phyloP scores from a whole-genome alignment of 2,113 vertebrate genomes.

The Melanotaenia duboulayi region DNA sequence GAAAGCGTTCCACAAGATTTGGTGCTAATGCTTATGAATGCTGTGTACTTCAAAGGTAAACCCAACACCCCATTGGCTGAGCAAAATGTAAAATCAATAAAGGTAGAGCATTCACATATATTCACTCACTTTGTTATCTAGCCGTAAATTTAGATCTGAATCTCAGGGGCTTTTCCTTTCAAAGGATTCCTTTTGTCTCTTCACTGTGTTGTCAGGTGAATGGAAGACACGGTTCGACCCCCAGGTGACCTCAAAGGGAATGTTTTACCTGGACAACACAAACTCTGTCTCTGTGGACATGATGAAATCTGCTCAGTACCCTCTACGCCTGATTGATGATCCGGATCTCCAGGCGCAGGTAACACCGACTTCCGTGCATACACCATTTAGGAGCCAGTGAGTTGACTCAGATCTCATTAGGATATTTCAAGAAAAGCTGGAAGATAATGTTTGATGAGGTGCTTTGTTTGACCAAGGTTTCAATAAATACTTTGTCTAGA shows the following conservation, averaged over 20 bases:
- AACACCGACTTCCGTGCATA: not conserved
- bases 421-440: no score
- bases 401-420: no score
- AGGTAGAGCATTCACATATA: no score
- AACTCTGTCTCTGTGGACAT: constrained; percentile 87
- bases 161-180: no score
- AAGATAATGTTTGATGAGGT: no score
- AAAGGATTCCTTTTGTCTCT: not conserved
- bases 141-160: no score
- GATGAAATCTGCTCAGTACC: constrained; percentile 87
- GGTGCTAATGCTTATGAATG: constrained; percentile 89
- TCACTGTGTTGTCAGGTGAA: constrained; percentile 78
- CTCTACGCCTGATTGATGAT: constrained; percentile 85
- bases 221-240: constrained; percentile 90
- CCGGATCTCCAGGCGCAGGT: constrained; percentile 87
- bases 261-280: constrained; percentile 85
- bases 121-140: no score
- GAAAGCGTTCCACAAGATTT: constrained; percentile 82
- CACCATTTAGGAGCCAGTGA: not conserved
- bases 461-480: no score
- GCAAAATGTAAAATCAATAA: not conserved
- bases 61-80: not conserved
- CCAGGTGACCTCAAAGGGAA: constrained; percentile 79
- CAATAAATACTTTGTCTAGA: no score
- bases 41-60: constrained; percentile 90